Percentiles rank a stretch among this genome's conserved stretches.
Conservation (phyloP, 2,113 vertebrate species). For the Toxotes chatareus region DNA sequence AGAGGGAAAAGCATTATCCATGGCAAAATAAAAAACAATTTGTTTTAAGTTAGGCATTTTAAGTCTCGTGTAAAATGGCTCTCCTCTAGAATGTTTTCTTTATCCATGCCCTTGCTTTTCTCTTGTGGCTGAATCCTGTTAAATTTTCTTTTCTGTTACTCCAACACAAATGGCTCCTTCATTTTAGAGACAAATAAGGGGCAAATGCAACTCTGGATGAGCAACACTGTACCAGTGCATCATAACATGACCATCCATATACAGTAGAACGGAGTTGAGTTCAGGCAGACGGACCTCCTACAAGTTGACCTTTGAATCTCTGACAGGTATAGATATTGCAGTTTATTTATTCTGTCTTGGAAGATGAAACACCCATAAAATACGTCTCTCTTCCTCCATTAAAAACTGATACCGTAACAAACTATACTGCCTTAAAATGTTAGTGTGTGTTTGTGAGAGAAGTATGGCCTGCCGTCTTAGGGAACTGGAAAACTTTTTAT, state of each 20-base stretch:
- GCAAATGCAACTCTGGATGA: no score
- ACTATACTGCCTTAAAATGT: neutral
- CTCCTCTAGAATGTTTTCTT: no score
- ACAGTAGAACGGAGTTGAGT: conserved; percentile 26
- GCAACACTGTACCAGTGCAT: no score
- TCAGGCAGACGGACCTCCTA: conserved; percentile 58
- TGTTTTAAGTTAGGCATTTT: neutral
- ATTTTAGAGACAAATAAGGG: no score
- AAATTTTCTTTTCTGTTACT: no score
- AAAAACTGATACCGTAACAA: conserved; percentile 51
- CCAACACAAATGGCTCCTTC: no score
- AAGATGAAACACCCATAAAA: conserved; percentile 47
- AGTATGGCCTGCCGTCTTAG: neutral
- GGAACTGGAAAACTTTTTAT: neutral
- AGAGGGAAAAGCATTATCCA: no score
- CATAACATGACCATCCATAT: no score
- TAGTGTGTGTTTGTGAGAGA: neutral
- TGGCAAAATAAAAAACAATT: no score
- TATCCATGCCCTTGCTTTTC: no score
- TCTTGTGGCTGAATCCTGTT: no score
- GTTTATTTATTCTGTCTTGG: conserved; percentile 65
- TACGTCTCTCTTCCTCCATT: conserved; percentile 27
- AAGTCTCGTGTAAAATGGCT: no score
- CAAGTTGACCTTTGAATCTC: conserved; percentile 56
- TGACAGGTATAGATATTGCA: conserved; percentile 37